Evolutionary conservation across 2,113 vertebrate genomes (phyloP).

Genomic region (Sphyrna mokarran): DNA sequence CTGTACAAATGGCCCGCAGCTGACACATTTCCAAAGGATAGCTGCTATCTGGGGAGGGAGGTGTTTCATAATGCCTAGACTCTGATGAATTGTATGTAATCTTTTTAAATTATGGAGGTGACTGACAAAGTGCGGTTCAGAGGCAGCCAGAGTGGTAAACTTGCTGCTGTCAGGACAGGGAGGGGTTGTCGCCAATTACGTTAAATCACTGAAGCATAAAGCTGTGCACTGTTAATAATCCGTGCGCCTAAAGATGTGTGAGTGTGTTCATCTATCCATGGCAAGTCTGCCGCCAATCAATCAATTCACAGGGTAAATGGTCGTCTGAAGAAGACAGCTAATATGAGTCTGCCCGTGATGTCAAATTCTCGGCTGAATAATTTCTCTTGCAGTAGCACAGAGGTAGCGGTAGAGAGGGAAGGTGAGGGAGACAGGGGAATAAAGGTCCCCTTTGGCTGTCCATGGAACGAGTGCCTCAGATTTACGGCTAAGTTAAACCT

Average conservation of each 20-base stretch:
- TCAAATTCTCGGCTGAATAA: neutral
- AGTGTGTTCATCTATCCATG: neutral
- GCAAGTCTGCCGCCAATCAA: neutral
- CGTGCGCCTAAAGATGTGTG: neutral
- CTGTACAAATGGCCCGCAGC: neutral
- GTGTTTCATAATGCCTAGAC: neutral
- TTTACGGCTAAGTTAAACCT: neutral
- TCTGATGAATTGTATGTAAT: neutral
- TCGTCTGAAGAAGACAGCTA: slow-evolving; percentile 5
- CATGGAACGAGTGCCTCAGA: neutral
- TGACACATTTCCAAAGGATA: neutral
- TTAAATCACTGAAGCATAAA: neutral
- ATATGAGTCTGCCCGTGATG: neutral
- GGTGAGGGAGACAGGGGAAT: neutral
- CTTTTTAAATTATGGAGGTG: neutral
- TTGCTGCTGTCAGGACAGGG: neutral
- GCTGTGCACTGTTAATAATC: neutral
- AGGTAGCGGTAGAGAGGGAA: neutral
- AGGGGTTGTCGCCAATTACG: neutral
- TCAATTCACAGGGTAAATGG: neutral
- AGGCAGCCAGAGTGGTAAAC: neutral
- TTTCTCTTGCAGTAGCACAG: neutral
- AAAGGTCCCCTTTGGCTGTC: neutral
- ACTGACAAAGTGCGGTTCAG: neutral
- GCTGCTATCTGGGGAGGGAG: neutral